Base-by-base conservation (phyloP, 2,888 invertebrate genomes). In the Cabera pusaria region DNA sequence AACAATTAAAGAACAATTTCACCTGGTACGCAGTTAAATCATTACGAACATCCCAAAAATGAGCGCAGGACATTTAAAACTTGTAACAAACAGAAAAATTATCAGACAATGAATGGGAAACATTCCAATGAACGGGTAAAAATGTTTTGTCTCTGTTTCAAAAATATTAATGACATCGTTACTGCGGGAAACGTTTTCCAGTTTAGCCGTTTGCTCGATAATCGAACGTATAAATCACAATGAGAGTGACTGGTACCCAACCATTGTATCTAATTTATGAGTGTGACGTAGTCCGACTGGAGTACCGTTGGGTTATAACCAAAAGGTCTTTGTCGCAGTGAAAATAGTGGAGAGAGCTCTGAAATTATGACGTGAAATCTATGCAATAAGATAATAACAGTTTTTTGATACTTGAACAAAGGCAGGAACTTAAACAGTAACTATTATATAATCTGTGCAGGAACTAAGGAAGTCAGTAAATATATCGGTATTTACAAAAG, bases 211-310 rank as follows among this genome's bases (percentile, higher is more conserved):
- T 76, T 66, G 58, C 56, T 64, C 69, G 66, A 74, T 80, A 81
- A 81, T 82, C 72, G 69, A 72, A 71, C 55, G 57, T 63, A 77
- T 80, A 72, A 77, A 79, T 84, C 72, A 80, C 72, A 77, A 75
- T 75, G 71, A 73, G 73, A 73, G 71, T 68, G 72, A 68, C 72
- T 72, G 66, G 70, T 66, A 64, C 60, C 61, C 61, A 64, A 68
- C 66, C 60, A 71, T 71, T 64, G 58, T 56, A 56, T 50, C 52
- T 66, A 72, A 77, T 82, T 79, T 79, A 78, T 69, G 63, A 51
- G 53, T 54, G 42, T 39, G 51, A 59, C 55, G 52, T 59, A 59
- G 52, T 44, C 40, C 17, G 18, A 23, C 41, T 35, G 18, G 39
- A 27, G 21, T 8, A 8, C 6, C 9, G 19, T 16, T 5, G 18